Evolutionary conservation across 2,113 vertebrate species (phyloP), one percentile per base, ranked within the genome.

Genomic region (Phasianus colchicus): DNA sequence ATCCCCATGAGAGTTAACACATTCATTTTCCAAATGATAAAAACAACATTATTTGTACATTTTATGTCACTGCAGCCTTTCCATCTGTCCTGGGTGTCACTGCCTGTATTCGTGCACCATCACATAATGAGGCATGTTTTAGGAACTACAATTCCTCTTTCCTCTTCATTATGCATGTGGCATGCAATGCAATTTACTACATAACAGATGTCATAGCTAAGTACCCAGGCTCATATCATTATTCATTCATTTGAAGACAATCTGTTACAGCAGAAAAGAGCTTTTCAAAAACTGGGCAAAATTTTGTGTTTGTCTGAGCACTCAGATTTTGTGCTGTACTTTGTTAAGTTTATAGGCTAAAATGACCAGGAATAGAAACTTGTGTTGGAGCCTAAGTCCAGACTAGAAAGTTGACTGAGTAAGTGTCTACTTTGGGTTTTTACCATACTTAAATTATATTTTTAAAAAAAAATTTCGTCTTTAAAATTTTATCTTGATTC

Each of bases 221-320:
- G 92, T 95, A 97, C 80, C 69, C 86, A 90, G 91, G 90, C 92
- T 97, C 75, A 74, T 97, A 97, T 97, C 93, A 96, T 96, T 96
- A 98, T 97, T 98, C 96, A 97, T 97, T 97, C 96, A 97, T 97
- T 96, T 97, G 95, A 96, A 97, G 89, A 96, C 84, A 97, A 94
- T 97, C 97, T 97, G 96, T 92, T 97, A 88, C 89, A 95, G 75
- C 77, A 95, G 86, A 60, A 50, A 40, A 94, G 43, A 85, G 87
- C 38, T 96, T 96, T 95, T 92, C 42, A 91, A 82, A 94, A 96
- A 78, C 52, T 43, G 76, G 69, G 63, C 42, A 95, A 95, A 96
- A 63, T 66, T 84, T 60, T 48, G 14, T 71, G 77, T 96, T 97
- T 90, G 43, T 75, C 48, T 90, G 67, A 94, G 74, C 80, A 50